Evolutionary conservation across 2,113 vertebrate genomes (phyloP), one percentile per base, ranked within the genome.

Genomic region (Panthera leo): DNA sequence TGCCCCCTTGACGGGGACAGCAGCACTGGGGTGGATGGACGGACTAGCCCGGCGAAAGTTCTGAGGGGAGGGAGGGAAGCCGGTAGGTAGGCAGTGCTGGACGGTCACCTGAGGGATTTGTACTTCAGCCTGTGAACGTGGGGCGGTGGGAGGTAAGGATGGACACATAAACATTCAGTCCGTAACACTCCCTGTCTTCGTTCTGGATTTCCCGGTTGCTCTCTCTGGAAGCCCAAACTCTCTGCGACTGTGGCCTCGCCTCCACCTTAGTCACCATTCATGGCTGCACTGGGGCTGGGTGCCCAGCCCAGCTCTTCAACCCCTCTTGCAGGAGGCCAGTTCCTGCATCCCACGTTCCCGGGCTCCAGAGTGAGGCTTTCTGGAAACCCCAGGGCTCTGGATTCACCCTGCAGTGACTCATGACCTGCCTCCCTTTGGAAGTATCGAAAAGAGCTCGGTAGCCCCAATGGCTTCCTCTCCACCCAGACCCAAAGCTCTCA

Each of bases 231-330:
- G 39, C 45, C 58, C 68, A 75, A 0, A 14, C 5, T 65, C 36
- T 70, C 68, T 75, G 42, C 4, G 23, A 65, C 53, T 10, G 7
- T 3, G 0, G 1, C 19, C 34, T 6, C 0, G 5, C 13, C 29
- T 67, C 8, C 12, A 25, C 1, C 34, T 11, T 5, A 34, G 4
- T 8, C 31, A 27, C 14, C 18, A 9, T 31, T 18, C 7, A 45
- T 7, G 39, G n/a, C 29, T 1, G 13, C n/a, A 19, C 7, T 19
- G 83, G 13, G 10, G 5, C 23, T 29, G 5, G 29, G 21, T 6
- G 5, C 25, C 31, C 36, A 18, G 31, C 19, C 29, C 36, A 19
- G 10, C 18, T 31, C 58, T 42, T 8, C 4, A 3, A 31, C 7
- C 9, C 7, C 15, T 19, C n/a, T 23, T 34, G 1, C 16, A 31